Conservation (phyloP, 2,113 vertebrate genomes). For the Zosterops pallidus region DNA sequence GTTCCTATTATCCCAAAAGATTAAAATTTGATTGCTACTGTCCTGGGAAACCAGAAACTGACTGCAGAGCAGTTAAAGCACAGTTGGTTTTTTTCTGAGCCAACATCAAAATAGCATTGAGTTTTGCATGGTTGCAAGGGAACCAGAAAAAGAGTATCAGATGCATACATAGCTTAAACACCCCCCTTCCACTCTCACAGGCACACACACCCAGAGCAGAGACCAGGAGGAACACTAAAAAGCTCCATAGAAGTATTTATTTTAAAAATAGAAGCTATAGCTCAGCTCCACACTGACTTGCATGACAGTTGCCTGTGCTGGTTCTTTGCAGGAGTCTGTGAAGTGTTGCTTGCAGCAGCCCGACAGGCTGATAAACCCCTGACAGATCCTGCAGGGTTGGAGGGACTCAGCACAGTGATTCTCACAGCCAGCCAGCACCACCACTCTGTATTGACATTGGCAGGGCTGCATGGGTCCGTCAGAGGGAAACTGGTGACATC, state of each 20-base stretch:
- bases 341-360: not conserved
- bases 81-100: not conserved
- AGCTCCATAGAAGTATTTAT: not conserved
- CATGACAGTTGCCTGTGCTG: not conserved
- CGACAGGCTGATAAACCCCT: slow-evolving; percentile 2
- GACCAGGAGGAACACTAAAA: not conserved
- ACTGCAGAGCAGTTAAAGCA: not conserved
- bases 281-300: not conserved
- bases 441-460: slow-evolving; percentile 48
- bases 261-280: not conserved
- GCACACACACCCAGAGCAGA: not conserved
- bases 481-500: slow-evolving; percentile 53
- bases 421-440: not conserved
- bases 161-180: not conserved
- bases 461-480: not conserved
- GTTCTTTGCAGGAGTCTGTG: not conserved
- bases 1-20: not conserved
- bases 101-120: not conserved
- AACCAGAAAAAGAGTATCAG: not conserved
- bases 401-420: not conserved
- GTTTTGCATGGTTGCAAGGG: not conserved
- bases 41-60: not conserved
- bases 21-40: not conserved
- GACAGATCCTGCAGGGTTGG: not conserved
- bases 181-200: not conserved